phyloP scores from a whole-genome alignment of 2,888 invertebrate species.

The Eilema depressum region DNA sequence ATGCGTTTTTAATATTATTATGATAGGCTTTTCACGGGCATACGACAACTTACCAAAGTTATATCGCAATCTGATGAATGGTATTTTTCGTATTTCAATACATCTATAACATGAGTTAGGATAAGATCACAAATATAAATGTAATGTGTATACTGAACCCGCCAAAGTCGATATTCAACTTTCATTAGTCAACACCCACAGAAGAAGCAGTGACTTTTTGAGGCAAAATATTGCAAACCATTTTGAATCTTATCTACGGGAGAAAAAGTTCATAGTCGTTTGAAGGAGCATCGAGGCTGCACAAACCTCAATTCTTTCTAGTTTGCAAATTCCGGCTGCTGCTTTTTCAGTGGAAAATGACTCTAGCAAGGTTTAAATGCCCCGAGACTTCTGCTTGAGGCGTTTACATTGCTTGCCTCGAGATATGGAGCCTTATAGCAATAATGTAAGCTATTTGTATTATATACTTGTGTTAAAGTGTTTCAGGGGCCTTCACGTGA shows the following conservation, averaged over 20 bases:
- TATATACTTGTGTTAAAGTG: constrained; percentile 30
- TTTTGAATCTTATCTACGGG: no score
- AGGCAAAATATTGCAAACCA: no score
- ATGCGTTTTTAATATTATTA: background rate
- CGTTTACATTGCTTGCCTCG: background rate
- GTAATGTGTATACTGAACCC: constrained; percentile 10
- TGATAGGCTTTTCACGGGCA: background rate
- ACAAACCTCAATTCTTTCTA: no score
- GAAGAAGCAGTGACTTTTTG: no score
- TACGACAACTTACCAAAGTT: background rate
- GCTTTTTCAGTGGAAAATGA: no score
- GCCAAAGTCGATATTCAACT: background rate
- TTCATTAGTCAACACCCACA: no score
- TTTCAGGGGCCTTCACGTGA: constrained; percentile 28
- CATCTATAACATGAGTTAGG: background rate
- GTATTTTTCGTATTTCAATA: background rate
- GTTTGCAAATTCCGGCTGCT: no score
- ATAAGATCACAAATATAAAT: constrained; percentile 3
- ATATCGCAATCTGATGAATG: background rate
- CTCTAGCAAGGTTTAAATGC: background rate
- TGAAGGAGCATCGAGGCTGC: no score
- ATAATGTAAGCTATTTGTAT: constrained; percentile 28
- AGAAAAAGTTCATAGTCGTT: no score
- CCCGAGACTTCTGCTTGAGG: background rate
- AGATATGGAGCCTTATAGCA: background rate